Evolutionary conservation across 2,888 invertebrate species (phyloP).

Genomic region (Lordiphosa andalusiaca): DNA sequence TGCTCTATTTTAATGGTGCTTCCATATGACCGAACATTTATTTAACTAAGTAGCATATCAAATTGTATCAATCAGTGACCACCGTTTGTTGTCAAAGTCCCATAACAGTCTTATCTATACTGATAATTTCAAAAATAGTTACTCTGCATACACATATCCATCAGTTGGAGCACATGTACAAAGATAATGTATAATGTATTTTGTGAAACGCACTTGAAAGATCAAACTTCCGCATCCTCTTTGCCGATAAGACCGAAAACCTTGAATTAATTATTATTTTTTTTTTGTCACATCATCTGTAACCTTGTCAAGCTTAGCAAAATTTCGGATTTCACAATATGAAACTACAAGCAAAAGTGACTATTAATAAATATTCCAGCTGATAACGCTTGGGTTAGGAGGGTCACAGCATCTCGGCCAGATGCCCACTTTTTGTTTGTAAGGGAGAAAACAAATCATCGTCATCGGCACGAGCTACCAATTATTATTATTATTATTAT

Average conservation of each 20-base stretch:
- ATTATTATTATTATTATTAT: too few relatives aligned
- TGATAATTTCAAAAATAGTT: too few relatives aligned
- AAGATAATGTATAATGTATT: too few relatives aligned
- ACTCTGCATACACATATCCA: too few relatives aligned
- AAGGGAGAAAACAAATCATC: not conserved
- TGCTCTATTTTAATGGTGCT: too few relatives aligned
- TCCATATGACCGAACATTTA: not conserved
- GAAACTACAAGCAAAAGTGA: not conserved
- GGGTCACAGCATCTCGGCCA: not conserved
- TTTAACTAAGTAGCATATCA: slow-evolving; percentile 7
- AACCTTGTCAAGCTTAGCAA: not conserved
- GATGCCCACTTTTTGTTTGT: not conserved
- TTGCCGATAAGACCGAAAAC: too few relatives aligned
- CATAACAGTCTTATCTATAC: slow-evolving; percentile 19
- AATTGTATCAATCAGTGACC: slow-evolving; percentile 17
- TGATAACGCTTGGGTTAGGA: slow-evolving; percentile 1
- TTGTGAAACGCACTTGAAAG: too few relatives aligned
- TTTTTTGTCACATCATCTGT: not conserved
- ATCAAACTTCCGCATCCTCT: too few relatives aligned
- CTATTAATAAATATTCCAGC: not conserved
- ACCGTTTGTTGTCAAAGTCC: not conserved
- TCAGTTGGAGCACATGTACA: too few relatives aligned
- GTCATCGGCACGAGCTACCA: slow-evolving; percentile 2
- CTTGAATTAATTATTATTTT: too few relatives aligned
- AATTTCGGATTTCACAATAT: slow-evolving; percentile 2